Conservation (phyloP, 2,797 vertebrate genomes). For the Rhinoraja longicauda region DNA sequence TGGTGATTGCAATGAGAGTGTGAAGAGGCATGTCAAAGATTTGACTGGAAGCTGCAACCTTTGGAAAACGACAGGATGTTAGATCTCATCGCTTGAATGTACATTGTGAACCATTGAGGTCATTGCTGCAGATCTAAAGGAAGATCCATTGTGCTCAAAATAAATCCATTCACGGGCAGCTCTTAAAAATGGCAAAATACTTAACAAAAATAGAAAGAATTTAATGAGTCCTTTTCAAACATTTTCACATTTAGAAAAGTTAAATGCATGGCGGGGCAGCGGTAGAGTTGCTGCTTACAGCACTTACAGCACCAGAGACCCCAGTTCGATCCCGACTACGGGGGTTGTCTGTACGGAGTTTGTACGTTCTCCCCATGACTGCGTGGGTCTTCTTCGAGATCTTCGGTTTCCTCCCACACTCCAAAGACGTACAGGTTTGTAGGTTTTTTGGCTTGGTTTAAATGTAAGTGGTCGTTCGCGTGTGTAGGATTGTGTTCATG, state of each 20-base stretch:
- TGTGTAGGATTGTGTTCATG: no score
- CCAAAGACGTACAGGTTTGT: no score
- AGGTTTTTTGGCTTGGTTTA: no score
- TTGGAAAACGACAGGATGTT: conserved; percentile 39
- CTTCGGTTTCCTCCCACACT: no score
- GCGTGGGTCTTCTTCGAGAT: no score
- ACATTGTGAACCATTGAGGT: conserved; percentile 44
- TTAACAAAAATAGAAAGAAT: neutral
- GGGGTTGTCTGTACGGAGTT: no score
- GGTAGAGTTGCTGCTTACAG: no score
- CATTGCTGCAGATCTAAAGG: conserved; percentile 27
- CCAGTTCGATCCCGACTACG: no score
- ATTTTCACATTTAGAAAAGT: neutral
- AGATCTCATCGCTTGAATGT: conserved; percentile 44
- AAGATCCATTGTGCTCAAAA: neutral
- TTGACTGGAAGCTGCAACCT: conserved; percentile 47
- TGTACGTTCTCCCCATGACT: no score
- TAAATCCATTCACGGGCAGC: neutral
- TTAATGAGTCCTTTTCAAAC: neutral
- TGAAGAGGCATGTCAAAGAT: conserved; percentile 46
- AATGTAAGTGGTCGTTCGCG: no score
- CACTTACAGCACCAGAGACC: no score
- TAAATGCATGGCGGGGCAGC: neutral
- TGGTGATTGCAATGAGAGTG: conserved; percentile 42
- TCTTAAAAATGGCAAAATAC: neutral